These are phyloP conservation scores for Macaria liturata DNA, from an alignment of 2,888 invertebrate genomes.

Conservation along the genomic window DNA sequence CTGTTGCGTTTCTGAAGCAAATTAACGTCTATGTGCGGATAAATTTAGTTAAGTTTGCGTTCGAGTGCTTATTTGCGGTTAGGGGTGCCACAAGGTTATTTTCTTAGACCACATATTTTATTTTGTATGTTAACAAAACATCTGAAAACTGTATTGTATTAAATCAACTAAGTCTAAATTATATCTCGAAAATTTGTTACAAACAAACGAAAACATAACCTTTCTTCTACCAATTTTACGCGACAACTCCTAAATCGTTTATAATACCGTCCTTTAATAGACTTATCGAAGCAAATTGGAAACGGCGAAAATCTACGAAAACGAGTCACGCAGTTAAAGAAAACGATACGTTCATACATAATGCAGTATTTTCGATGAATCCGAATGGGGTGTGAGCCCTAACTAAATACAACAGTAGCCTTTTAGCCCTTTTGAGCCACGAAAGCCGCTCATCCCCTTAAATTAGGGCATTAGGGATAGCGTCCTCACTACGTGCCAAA, in stretches of 20 bases:
- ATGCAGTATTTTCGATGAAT: constrained; percentile 36
- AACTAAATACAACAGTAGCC: constrained; percentile 36
- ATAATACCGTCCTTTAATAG: constrained; percentile 1
- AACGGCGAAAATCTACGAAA: constrained; percentile 14
- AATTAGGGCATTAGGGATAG: constrained; percentile 35
- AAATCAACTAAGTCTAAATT: background rate
- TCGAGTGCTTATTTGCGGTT: constrained; percentile 6
- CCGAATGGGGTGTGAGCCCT: constrained; percentile 30
- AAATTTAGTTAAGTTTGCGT: constrained; percentile 16
- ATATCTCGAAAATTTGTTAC: too few relatives aligned
- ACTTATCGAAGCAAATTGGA: constrained; percentile 14
- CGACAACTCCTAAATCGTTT: too few relatives aligned
- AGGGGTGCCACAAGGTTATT: constrained; percentile 19
- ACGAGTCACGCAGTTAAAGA: constrained; percentile 25
- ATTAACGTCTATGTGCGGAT: constrained; percentile 15
- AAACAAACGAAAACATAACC: too few relatives aligned
- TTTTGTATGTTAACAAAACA: background rate
- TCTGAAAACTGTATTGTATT: background rate
- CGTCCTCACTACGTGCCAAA: constrained; percentile 34
- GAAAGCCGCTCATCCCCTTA: constrained; percentile 30
- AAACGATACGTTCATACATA: constrained; percentile 32
- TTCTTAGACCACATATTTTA: constrained; percentile 3
- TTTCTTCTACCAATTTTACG: too few relatives aligned
- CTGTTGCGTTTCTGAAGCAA: constrained; percentile 22
- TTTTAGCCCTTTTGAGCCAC: constrained; percentile 32